phyloP scores from a whole-genome alignment of 2,797 vertebrate genomes.

The Alca torda region DNA sequence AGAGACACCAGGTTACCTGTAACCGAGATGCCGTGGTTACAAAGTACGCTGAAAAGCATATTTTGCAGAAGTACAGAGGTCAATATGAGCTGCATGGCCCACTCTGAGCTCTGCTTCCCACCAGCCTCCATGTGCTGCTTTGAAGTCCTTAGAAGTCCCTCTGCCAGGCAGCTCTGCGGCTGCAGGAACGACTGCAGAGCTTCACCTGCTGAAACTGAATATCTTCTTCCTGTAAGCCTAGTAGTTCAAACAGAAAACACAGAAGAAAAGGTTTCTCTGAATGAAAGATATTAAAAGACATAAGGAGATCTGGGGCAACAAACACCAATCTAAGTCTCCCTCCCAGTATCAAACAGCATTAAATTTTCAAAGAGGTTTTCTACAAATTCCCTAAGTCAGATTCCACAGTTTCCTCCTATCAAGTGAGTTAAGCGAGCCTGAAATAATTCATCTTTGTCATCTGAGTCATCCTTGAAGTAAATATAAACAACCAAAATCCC shows the following conservation, averaged over 20 bases:
- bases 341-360: neutral
- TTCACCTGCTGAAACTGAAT: neutral
- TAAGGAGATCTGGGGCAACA: neutral
- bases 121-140: rapidly evolving
- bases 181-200: rapidly evolving
- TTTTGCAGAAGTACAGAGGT: neutral
- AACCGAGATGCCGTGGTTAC: rapidly evolving
- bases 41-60: too few species aligned
- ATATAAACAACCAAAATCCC: neutral
- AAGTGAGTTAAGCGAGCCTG: neutral
- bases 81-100: neutral
- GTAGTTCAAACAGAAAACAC: neutral
- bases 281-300: neutral
- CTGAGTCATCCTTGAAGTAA: neutral
- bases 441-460: neutral
- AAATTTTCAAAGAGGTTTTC: neutral
- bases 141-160: neutral
- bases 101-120: neutral
- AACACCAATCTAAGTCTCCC: neutral
- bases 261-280: neutral
- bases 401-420: neutral
- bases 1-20: neutral
- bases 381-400: neutral
- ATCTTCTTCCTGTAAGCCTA: neutral
- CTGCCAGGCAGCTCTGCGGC: neutral